Base-by-base conservation (phyloP, 2,888 invertebrate genomes). In the Epinotia bilunana region DNA sequence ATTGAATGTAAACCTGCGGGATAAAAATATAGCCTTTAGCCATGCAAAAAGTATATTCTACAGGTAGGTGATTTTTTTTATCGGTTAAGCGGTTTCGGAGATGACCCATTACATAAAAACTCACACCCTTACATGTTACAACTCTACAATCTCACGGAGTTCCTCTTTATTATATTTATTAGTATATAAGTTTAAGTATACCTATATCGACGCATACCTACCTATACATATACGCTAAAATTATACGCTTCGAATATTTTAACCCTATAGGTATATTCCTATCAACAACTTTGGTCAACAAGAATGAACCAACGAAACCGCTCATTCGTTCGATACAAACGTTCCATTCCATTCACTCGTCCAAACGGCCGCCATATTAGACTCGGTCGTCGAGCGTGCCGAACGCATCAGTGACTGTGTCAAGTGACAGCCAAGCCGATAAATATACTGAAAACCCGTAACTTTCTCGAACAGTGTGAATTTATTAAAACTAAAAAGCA, bases 401-500 rank as follows among this genome's bases (percentile, higher is more conserved):
- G 86, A 90, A 78, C 82, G 91, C 86, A 82, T 80, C 81, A 78
- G 84, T 84, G 82, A 81, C 81, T 83, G 89, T 86, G 88, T 83
- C 83, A 81, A 85, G 90, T 93, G 92, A 91, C 93, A 90, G 92
- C 80, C 80, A 84, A 82, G 82, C 82, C 91, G 91, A 92, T 88
- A 87, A 89, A 85, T 80, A 78, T 76, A 80, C 88, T 79, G 77
- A 76, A 79, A 76, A 82, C 85, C 87, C 80, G 79, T 72, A 78
- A 79, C 79, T 79, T 77, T 76, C 78, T 68, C 79, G 82, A 74
- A 78, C 28, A 73, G 73, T 78, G 58, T 28, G 23, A 60, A 71
- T 76, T 70, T 70, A 63, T 53, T 69, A 67, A 77, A 71, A 78
- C n/a, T 68, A 49, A 20, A 74, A 39, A 20, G 60, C 20, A 46